phyloP scores from a whole-genome alignment of 2,888 invertebrate genomes.

The Pristionchus mayeri region DNA sequence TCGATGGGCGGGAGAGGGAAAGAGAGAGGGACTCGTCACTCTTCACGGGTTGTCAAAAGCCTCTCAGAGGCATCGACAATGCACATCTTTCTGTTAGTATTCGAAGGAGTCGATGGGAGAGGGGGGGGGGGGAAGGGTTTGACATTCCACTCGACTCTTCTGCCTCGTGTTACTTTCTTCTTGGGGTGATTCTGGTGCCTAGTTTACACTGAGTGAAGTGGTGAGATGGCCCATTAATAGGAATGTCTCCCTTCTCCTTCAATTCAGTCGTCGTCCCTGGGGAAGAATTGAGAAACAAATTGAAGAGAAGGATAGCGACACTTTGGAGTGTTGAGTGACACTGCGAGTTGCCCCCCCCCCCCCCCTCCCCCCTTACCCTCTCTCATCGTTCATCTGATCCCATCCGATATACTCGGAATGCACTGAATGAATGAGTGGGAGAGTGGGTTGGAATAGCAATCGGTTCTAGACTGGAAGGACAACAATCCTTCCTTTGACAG shows the following conservation, averaged over 20 bases:
- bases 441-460: conserved; percentile 6
- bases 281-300: conserved; percentile 41
- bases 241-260: not conserved
- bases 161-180: conserved; percentile 1
- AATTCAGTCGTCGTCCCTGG: not conserved
- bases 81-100: no score
- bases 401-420: no score
- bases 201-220: conserved; percentile 25
- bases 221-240: conserved; percentile 33
- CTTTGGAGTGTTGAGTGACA: not conserved
- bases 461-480: not conserved
- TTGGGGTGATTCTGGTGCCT: not conserved
- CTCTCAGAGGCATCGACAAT: no score
- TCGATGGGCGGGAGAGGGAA: not conserved
- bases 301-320: conserved; percentile 1
- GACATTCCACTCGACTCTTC: not conserved
- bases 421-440: not conserved
- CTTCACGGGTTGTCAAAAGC: no score
- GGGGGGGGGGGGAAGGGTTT: not conserved
- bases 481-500: not conserved
- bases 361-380: no score
- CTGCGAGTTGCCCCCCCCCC: no score
- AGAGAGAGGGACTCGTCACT: no score
- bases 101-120: no score
- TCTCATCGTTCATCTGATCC: no score